Base-by-base conservation (phyloP, 2,113 vertebrate species). In the Myotis lucifugus region DNA sequence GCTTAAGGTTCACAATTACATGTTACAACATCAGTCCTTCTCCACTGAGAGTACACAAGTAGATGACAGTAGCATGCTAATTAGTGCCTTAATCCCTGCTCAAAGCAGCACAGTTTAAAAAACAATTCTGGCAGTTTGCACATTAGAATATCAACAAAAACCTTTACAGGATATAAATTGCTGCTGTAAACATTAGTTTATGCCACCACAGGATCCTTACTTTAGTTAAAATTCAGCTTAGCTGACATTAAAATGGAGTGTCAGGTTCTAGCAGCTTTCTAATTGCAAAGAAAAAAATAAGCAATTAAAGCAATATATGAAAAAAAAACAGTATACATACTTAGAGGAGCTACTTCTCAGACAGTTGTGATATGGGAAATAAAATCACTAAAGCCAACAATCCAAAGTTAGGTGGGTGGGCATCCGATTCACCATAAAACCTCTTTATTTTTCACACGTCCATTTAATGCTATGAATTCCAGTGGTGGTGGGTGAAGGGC, bases 151-250 rank as follows among this genome's bases (percentile, higher is more conserved):
- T 29, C 93, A 96, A 88, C 77, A 88, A 88, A 92, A 85, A 25
- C 32, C 29, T 93, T 93, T 76, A 93, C 27, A 84, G 91, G 95
- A 72, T 48, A 64, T 67, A 83, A 95, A 93, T 83, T 59, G 50
- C 34, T 88, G 46, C 9, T 92, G 67, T 95, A 88, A 97, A 97
- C 54, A 93, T 79, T 32, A 74, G 73, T 85, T 76, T 74, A 79
- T 46, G 40, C 69, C 77, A 88, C 69, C 69, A 82, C 69, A 88
- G 83, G 73, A 93, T 67, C 70, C 74, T 59, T 66, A 23, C 0
- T 0, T 96, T 94, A 95, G 56, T 95, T 96, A 97, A 93, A 83
- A 95, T 86, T 94, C 92, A 92, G 42, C 46, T 95, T 84, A 69
- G 85, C 56, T 72, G 85, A 56, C 56, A 81, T 73, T 78, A 96